A percentile compares a stretch with the other conserved stretches of the same genome.
phyloP scores from a whole-genome alignment of 2,797 vertebrate species.

The Mormyrops attenuatus region DNA sequence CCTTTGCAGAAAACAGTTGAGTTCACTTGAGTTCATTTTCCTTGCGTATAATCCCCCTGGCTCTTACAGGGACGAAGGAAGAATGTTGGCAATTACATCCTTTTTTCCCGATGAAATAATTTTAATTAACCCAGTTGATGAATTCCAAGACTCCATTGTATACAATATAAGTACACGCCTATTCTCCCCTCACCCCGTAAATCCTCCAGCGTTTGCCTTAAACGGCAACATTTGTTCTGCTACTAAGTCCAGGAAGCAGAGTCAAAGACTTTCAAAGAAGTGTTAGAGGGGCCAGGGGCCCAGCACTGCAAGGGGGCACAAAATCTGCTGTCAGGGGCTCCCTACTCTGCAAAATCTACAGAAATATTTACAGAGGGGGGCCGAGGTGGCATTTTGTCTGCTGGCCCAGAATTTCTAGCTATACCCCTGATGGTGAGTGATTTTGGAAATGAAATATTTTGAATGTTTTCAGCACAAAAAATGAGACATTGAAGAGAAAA shows the following conservation, averaged over 20 bases:
- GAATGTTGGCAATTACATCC: neutral
- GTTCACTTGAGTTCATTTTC: neutral
- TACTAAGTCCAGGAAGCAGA: neutral
- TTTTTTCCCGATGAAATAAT: neutral
- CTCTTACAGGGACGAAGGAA: neutral
- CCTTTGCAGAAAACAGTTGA: neutral
- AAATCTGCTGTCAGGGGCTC: neutral
- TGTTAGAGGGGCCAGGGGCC: neutral
- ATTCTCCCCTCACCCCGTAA: neutral
- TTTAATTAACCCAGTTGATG: conserved; percentile 5
- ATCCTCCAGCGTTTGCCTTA: neutral
- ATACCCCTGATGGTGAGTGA: neutral
- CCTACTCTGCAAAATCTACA: neutral
- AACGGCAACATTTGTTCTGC: neutral
- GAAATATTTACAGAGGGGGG: neutral
- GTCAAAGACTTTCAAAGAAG: neutral
- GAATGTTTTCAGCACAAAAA: neutral
- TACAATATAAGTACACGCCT: neutral
- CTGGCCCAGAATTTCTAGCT: neutral
- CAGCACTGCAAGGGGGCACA: neutral
- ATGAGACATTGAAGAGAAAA: neutral
- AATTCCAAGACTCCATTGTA: neutral
- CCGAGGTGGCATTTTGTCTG: neutral
- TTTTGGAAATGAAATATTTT: neutral
- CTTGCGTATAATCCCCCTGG: neutral